phyloP scores from a whole-genome alignment of 2,797 vertebrate species.

The Labeo calbasu region DNA sequence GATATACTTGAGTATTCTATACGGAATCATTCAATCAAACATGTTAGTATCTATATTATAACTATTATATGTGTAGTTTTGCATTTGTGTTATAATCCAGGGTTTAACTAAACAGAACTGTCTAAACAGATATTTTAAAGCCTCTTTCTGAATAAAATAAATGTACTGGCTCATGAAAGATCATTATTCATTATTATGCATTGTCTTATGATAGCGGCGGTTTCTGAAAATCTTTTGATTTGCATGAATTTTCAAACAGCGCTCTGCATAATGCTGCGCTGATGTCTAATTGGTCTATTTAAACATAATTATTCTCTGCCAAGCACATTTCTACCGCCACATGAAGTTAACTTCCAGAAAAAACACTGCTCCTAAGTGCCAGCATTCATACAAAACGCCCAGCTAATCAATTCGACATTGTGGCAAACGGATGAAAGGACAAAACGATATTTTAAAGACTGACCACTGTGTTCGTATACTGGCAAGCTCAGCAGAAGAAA shows the following conservation, averaged over 20 bases:
- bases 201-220: not conserved
- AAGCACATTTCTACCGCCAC: not conserved
- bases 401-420: not conserved
- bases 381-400: not conserved
- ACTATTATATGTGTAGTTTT: conserved; percentile 17
- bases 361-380: not conserved
- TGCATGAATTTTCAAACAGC: not conserved
- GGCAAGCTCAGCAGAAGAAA: conserved; percentile 13
- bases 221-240: conserved; percentile 8
- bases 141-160: conserved; percentile 32
- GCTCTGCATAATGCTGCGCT: not conserved
- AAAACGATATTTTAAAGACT: not conserved
- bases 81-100: conserved; percentile 20
- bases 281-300: not conserved
- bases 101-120: not conserved
- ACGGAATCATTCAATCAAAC: not conserved
- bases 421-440: not conserved
- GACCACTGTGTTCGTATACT: not conserved
- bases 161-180: not conserved
- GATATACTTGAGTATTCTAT: not conserved
- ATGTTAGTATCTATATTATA: not conserved
- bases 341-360: conserved; percentile 6
- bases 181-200: not conserved
- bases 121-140: not conserved
- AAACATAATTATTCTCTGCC: not conserved